A percentile compares a stretch with the other conserved stretches of the same genome.
Evolutionary conservation across 2,888 invertebrate genomes (phyloP).

Genomic region (Hemicrepidius hirtus): DNA sequence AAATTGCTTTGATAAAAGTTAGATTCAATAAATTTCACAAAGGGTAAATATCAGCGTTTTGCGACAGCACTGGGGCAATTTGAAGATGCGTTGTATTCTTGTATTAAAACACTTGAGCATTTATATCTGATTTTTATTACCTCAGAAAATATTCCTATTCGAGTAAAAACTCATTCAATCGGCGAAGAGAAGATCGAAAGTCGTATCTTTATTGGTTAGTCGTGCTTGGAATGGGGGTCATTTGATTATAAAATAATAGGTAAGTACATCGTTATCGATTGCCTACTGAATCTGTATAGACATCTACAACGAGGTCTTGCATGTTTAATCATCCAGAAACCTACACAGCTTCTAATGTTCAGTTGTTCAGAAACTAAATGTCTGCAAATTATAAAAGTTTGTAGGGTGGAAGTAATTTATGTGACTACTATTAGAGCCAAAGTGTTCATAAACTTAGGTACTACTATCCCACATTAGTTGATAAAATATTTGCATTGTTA

Average conservation of each 20-base stretch:
- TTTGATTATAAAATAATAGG: neutral
- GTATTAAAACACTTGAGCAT: too few species aligned
- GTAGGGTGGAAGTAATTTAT: conserved; percentile 10
- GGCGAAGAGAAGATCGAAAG: too few species aligned
- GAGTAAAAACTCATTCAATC: too few species aligned
- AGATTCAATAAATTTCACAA: too few species aligned
- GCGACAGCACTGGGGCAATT: too few species aligned
- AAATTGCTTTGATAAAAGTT: too few species aligned
- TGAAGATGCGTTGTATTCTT: too few species aligned
- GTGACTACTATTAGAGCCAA: neutral
- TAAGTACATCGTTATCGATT: neutral
- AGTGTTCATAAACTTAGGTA: conserved; percentile 7
- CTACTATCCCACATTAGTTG: neutral
- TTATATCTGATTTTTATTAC: too few species aligned
- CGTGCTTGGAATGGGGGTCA: too few species aligned
- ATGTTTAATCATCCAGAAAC: conserved; percentile 6
- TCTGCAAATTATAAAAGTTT: conserved; percentile 10
- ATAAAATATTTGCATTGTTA: neutral
- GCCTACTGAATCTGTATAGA: neutral
- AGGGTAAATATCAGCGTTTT: too few species aligned
- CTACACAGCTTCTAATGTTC: conserved; percentile 11
- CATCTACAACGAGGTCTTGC: neutral
- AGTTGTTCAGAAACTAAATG: neutral
- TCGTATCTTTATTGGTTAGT: too few species aligned
- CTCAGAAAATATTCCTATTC: too few species aligned